Evolutionary conservation across 2,888 invertebrate genomes (phyloP), one percentile per base, ranked within the genome.

Genomic region (Choristoneura rosaceana): DNA sequence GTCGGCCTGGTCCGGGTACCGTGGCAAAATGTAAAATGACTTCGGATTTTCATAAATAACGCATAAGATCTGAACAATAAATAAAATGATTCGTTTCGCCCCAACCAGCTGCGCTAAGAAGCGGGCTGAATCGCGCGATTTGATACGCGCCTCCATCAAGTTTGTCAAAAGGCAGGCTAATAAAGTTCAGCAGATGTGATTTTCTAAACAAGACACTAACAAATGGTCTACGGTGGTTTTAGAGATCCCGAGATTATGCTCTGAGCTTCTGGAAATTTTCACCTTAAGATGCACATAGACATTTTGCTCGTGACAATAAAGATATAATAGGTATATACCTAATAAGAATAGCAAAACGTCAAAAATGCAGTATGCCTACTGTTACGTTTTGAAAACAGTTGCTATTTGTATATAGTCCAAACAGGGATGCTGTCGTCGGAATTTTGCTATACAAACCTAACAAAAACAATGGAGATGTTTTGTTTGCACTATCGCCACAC

Each of bases 121-220:
- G 91, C 90, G 85, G 81, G 82, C 81, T 88, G 89, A 91, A 92
- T 92, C 87, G 87, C 77, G 76, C 92, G 88, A 94, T 94, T 94
- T 89, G 94, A 90, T 91, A 93, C 93, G 93, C 92, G 91, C 92
- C 90, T 92, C 92, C 91, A 92, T 93, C 92, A 90, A 89, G 87
- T 91, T 91, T 92, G 90, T 92, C 89, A 90, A 93, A 93, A 92
- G 89, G 82, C 87, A 84, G 84, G 84, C 90, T 91, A 90, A 91
- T 92, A 92, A 91, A 93, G 87, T 90, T 92, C 87, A 90, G 90
- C 92, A 93, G 93, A 94, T 93, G 92, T 91, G 92, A 92, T 91
- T 89, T 91, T 90, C 90, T 90, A 90, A 93, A 93, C 92, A 87
- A 93, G 93, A 91, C 89, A 86, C 86, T 90, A 88, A 93, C 89